Base-by-base conservation (phyloP, 2,113 vertebrate genomes). In the Macquaria ambigua region DNA sequence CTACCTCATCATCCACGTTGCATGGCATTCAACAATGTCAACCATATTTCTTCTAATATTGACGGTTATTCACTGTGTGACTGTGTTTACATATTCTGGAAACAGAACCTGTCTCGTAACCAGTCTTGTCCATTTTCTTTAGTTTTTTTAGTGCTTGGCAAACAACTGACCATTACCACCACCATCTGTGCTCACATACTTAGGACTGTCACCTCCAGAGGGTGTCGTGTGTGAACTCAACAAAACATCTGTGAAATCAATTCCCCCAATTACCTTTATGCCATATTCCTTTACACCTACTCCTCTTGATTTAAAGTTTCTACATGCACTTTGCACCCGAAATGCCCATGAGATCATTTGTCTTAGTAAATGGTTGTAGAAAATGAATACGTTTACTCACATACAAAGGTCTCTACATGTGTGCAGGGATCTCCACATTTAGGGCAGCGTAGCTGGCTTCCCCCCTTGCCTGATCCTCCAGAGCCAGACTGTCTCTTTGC, bases 391-490 rank as follows among this genome's bases (percentile, higher is more conserved):
- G 4, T 41, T 75, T 82, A 99, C 98, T 99, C 94, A 99, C 98
- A 99, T 63, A 99, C 98, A 85, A 99, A 99, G 8, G 98, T 99
- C 94, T 99, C 98, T 87, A 99, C 98, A 0, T 99, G 98, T 43
- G 98, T 99, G 92, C 98, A 99, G 56, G 97, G 93, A 87, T 99
- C 98, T 1, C 98, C 98, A 90, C 98, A 99, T 93, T 99, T 99
- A 0, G 98, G 98, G 91, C 98, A 99, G 77, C 97, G 97, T 25
- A 99, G 96, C 61, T 98, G 98, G 93, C 95, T 97, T 83, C 98
- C 98, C 77, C 98, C 98, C 94, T 98, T 99, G 18, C 98, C 98
- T 43, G 98, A 97, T 61, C 92, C 96, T 90, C 97, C 97, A 77
- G 97, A 97, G 67, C 96, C 94, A 16, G 94, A 94, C 59, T 95